Base-by-base conservation (phyloP, 2,888 invertebrate species). In the Phanerotoma sp. region DNA sequence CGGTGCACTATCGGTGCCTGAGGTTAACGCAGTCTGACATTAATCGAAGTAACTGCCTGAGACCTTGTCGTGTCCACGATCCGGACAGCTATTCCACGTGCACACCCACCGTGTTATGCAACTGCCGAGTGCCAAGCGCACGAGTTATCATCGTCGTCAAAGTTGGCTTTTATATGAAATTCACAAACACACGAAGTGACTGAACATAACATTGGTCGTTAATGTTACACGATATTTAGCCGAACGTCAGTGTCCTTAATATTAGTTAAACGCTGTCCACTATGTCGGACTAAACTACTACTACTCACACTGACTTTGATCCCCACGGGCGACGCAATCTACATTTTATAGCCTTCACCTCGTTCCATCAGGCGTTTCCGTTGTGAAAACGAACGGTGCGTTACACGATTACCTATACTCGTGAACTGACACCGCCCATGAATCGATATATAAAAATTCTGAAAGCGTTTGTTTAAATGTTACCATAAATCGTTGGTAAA, bases 281-380 rank as follows among this genome's bases (percentile, higher is more conserved):
- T 25, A 7, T 25, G 25, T 9, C 25, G 9, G 25, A 25, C 25
- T 25, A 25, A 25, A 25, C 25, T 20, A 38, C 25, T 22, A 9
- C 51, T 40, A 46, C 22, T 28, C 42, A 46, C 49, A 47, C 30
- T 42, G 45, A 45, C 45, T 49, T 49, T 49, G 60, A 52, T 48
- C 56, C 63, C 57, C 45, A 45, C 56, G 47, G 60, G 56, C 57
- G 56, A 60, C 52, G 56, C 58, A 61, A 61, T 64, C 57, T 64
- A 57, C 61, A 64, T 68, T 62, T 64, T 60, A 65, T 66, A 73
- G 71, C 75, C 74, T 74, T 74, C 74, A 74, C 74, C 73, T 73
- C 74, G 68, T 72, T 71, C 70, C 67, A 63, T 54, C 69, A 69
- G 66, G 65, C 69, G 71, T 72, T 74, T 74, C 73, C 73, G 74